Evolutionary conservation across 2,113 vertebrate genomes (phyloP).

Genomic region (Cyphotilapia sp.): DNA sequence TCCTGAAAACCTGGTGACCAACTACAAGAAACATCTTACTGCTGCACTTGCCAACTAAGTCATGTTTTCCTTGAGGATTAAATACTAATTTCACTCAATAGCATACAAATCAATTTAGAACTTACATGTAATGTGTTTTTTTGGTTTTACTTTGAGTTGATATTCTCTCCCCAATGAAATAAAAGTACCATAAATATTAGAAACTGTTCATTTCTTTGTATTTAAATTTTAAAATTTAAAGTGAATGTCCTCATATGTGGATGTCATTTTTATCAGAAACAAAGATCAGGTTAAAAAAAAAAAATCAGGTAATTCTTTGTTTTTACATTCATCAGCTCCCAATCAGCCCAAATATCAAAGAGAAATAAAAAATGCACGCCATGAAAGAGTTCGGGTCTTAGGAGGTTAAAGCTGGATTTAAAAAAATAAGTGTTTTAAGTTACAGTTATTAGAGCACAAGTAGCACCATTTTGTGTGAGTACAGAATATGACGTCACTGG

Average conservation of each 20-base stretch:
- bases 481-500: neutral
- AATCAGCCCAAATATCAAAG: neutral
- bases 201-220: neutral
- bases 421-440: neutral
- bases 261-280: neutral
- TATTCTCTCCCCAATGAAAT: neutral
- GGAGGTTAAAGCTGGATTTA: neutral
- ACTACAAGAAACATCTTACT: neutral
- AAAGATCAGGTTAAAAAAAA: neutral
- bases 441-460: neutral
- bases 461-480: neutral
- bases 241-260: neutral
- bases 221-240: neutral
- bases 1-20: neutral
- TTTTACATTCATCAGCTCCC: neutral
- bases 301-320: neutral
- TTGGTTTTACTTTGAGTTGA: neutral
- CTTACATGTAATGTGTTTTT: neutral
- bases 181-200: neutral
- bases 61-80: neutral
- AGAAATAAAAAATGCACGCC: neutral
- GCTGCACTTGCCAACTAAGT: neutral
- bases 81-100: neutral
- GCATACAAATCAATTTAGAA: neutral
- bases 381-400: rapidly evolving